Percentiles rank a stretch among this genome's conserved stretches.
Evolutionary conservation across 2,797 vertebrate genomes (phyloP).

Genomic region (Melanotaenia maccullochi): DNA sequence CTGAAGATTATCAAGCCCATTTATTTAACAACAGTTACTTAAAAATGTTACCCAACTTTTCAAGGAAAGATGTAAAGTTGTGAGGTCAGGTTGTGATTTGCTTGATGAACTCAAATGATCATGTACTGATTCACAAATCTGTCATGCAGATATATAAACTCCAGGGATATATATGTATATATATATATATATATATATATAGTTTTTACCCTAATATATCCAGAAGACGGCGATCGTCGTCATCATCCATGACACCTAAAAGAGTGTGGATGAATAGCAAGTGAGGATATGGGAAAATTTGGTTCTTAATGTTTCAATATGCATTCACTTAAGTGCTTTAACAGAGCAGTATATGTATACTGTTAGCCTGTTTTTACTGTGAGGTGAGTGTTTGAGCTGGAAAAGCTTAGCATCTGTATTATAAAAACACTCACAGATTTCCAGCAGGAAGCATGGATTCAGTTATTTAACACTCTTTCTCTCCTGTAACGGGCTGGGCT

Average conservation of each 20-base stretch:
- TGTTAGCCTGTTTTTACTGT: constrained; percentile 3
- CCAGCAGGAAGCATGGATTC: constrained; percentile 77
- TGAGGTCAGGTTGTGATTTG: background rate
- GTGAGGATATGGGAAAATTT: constrained; percentile 6
- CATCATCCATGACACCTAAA: constrained; percentile 99
- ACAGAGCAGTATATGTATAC: background rate
- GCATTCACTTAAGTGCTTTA: background rate
- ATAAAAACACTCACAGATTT: constrained; percentile 75
- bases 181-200: background rate
- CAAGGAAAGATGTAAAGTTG: background rate
- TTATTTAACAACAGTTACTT: constrained; percentile 3
- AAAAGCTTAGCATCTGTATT: constrained; percentile 9
- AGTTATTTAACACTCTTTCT: constrained; percentile 75
- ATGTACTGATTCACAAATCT: background rate
- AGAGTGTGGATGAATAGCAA: constrained; percentile 21
- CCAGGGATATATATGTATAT: background rate
- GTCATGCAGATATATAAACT: background rate
- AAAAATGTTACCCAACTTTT: background rate
- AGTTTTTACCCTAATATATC: constrained; percentile 97
- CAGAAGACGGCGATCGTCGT: constrained; percentile 98
- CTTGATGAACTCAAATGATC: constrained; percentile 4
- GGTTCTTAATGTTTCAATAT: background rate
- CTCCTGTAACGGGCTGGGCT: constrained; percentile 61
- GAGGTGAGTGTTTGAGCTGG: constrained; percentile 1
- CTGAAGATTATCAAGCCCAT: constrained; percentile 6